A percentile compares a stretch with the other conserved stretches of the same genome.
Conservation (phyloP, 1,140 invertebrate genomes). For the Cephus cinctus region DNA sequence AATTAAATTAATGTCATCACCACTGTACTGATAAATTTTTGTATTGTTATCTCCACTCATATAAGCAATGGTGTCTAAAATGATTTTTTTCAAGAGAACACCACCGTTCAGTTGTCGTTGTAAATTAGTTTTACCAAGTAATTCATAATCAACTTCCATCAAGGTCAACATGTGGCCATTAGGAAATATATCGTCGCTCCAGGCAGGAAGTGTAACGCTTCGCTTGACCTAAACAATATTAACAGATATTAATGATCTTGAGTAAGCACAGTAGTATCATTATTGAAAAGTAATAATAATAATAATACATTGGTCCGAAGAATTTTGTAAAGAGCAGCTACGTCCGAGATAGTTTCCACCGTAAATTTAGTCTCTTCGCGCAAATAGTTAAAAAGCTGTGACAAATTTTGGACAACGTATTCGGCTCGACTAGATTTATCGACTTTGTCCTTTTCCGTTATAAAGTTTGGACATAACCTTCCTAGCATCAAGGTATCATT, state of each 20-base stretch:
- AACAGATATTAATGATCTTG: too few relatives aligned
- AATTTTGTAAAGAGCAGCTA: too few relatives aligned
- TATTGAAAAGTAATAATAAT: too few relatives aligned
- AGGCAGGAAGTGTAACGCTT: conserved; percentile 30
- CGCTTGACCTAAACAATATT: conserved; percentile 30
- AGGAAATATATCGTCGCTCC: conserved; percentile 30
- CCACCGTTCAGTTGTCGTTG: conserved; percentile 45
- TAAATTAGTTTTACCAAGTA: conserved; percentile 28
- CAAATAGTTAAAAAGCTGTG: too few relatives aligned
- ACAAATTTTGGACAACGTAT: too few relatives aligned
- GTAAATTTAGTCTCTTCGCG: background rate
- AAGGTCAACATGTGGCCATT: conserved; percentile 29
- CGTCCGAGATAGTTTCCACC: too few relatives aligned
- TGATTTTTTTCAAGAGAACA: conserved; percentile 35
- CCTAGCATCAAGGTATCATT: conserved; percentile 40
- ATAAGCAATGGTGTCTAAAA: conserved; percentile 27
- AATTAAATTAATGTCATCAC: conserved; percentile 37
- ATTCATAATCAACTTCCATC: conserved; percentile 29
- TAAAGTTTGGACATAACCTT: conserved; percentile 38
- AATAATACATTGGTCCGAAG: too few relatives aligned
- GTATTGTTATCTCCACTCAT: conserved; percentile 3
- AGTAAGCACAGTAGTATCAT: too few relatives aligned
- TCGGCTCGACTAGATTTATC: too few relatives aligned
- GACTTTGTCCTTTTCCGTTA: too few relatives aligned
- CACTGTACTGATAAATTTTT: conserved; percentile 40